phyloP scores from a whole-genome alignment of 2,113 vertebrate species.

The Cichladusa arquata region DNA sequence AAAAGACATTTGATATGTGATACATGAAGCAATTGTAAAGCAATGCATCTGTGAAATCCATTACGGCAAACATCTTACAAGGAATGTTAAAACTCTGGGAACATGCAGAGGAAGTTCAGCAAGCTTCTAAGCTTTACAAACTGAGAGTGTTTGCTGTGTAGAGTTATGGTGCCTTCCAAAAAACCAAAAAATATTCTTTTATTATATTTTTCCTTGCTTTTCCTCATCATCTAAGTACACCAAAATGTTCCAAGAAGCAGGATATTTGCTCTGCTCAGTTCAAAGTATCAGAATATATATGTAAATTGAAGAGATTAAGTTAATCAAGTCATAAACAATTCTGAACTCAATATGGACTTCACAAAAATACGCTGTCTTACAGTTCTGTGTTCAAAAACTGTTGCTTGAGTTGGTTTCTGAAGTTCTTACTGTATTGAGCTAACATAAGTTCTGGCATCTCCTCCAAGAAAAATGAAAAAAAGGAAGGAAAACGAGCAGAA shows the following conservation, averaged over 20 bases:
- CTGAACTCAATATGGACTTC: background rate
- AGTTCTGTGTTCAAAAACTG: constrained; percentile 20
- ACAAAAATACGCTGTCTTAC: background rate
- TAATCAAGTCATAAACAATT: constrained; percentile 8
- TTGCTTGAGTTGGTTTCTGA: constrained; percentile 44
- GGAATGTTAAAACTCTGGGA: background rate
- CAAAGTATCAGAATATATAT: background rate
- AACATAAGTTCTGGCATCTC: constrained; percentile 23
- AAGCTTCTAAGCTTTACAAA: background rate
- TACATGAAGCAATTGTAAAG: background rate
- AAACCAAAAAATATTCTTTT: background rate
- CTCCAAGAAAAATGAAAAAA: constrained; percentile 11
- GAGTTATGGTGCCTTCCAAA: background rate
- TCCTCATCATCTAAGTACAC: background rate
- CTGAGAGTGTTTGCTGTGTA: background rate
- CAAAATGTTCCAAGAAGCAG: constrained; percentile 27
- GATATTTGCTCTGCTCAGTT: background rate
- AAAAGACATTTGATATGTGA: constrained; percentile 33
- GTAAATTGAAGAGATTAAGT: background rate
- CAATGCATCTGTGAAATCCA: constrained; percentile 34
- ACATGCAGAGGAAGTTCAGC: background rate
- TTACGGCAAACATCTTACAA: background rate
- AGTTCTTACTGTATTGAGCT: background rate
- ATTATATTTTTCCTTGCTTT: background rate
- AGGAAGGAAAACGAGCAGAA: constrained; percentile 39